phyloP scores from a whole-genome alignment of 2,113 vertebrate genomes.

The Hyperopisus bebe region DNA sequence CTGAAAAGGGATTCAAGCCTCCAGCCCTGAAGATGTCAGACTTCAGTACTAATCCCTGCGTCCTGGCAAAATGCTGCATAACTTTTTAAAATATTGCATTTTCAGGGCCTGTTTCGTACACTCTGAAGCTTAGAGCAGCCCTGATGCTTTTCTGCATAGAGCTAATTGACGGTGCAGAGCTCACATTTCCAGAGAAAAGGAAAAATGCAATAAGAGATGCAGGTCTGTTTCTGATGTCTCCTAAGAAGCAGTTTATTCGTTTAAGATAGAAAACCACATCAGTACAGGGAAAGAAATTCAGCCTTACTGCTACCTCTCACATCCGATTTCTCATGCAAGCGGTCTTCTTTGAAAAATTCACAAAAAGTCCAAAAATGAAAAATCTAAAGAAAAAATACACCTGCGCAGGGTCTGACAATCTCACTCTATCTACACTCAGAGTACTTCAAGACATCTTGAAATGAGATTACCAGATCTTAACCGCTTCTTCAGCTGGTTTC shows the following conservation, averaged over 20 bases:
- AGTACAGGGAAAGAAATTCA: neutral
- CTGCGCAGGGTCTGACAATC: neutral
- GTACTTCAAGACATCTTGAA: neutral
- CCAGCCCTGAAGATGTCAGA: neutral
- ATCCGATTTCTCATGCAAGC: neutral
- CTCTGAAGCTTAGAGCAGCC: neutral
- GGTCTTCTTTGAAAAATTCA: neutral
- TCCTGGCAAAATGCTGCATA: neutral
- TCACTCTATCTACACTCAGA: neutral
- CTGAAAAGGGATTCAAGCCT: neutral
- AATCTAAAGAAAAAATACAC: neutral
- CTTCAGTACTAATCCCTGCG: neutral
- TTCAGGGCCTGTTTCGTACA: neutral
- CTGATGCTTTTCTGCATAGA: neutral
- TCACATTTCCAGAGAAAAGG: neutral
- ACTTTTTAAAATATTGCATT: neutral
- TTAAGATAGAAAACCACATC: neutral
- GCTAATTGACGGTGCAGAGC: neutral
- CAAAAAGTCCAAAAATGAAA: neutral
- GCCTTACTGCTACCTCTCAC: neutral
- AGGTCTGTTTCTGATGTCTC: neutral
- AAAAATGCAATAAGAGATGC: neutral
- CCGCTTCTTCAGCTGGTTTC: neutral
- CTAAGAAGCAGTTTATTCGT: neutral
- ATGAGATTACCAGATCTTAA: neutral